phyloP scores from a whole-genome alignment of 2,113 vertebrate species.

The Poicephalus gulielmi region DNA sequence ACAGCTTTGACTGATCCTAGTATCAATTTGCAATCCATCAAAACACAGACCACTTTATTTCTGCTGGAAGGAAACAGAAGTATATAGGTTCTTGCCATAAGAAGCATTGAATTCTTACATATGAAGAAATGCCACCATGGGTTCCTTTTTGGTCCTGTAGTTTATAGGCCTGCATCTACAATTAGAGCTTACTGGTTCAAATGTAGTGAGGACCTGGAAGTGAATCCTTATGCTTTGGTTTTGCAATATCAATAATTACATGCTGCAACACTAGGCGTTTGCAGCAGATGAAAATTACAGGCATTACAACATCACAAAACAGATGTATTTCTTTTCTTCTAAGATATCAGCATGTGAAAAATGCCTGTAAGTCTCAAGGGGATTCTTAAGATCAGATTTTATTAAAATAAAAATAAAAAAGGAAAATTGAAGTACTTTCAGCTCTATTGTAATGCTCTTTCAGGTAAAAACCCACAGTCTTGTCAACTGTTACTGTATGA shows the following conservation, averaged over 20 bases:
- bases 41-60: neutral
- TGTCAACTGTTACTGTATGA: fast-evolving
- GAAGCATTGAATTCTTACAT: neutral
- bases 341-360: neutral
- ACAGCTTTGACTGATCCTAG: neutral
- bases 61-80: neutral
- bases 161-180: neutral
- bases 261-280: neutral
- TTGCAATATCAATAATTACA: neutral
- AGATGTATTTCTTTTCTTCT: neutral
- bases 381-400: neutral
- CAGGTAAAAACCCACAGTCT: neutral
- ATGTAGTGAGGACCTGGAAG: neutral
- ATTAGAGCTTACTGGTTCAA: neutral
- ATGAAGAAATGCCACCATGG: neutral
- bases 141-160: neutral
- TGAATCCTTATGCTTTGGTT: neutral
- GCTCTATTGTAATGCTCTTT: neutral
- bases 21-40: neutral
- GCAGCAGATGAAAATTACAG: neutral
- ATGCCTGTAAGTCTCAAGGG: neutral
- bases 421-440: neutral
- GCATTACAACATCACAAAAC: neutral
- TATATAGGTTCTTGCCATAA: neutral
- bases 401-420: neutral